A percentile compares a stretch with the other conserved stretches of the same genome.
Conservation (phyloP, 2,113 vertebrate species). For the Fregata magnificens region DNA sequence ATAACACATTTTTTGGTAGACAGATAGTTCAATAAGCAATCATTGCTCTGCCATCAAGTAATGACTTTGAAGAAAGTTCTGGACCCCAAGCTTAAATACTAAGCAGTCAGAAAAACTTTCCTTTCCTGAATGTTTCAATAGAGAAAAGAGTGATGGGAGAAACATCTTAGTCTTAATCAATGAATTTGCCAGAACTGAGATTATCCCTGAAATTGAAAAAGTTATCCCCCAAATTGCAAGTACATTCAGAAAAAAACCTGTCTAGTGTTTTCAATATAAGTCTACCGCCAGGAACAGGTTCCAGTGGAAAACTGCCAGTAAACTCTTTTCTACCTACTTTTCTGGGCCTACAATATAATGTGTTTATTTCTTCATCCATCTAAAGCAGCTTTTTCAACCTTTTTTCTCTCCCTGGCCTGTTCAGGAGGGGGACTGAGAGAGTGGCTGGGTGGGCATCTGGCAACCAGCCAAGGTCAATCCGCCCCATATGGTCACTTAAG, state of each 20-base stretch:
- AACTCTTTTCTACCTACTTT: neutral
- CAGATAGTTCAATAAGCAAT: neutral
- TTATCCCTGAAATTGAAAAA: neutral
- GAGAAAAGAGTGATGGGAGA: neutral
- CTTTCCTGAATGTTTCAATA: neutral
- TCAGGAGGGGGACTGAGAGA: neutral
- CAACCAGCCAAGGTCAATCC: neutral
- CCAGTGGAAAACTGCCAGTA: neutral
- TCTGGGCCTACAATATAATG: neutral
- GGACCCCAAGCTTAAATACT: neutral
- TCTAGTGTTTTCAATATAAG: neutral
- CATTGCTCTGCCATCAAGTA: neutral
- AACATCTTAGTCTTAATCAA: neutral
- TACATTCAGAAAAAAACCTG: neutral
- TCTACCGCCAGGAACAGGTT: neutral
- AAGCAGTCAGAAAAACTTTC: neutral
- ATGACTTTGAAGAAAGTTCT: neutral
- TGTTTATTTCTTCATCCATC: neutral
- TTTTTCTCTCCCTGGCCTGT: neutral
- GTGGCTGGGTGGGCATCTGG: neutral
- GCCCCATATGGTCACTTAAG: neutral
- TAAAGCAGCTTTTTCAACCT: neutral
- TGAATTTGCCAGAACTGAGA: neutral
- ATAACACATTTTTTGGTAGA: neutral
- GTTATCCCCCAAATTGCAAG: neutral